These are phyloP conservation scores for Phenacoccus solenopsis DNA, from an alignment of 1,140 invertebrate species.

Conservation along the genomic window DNA sequence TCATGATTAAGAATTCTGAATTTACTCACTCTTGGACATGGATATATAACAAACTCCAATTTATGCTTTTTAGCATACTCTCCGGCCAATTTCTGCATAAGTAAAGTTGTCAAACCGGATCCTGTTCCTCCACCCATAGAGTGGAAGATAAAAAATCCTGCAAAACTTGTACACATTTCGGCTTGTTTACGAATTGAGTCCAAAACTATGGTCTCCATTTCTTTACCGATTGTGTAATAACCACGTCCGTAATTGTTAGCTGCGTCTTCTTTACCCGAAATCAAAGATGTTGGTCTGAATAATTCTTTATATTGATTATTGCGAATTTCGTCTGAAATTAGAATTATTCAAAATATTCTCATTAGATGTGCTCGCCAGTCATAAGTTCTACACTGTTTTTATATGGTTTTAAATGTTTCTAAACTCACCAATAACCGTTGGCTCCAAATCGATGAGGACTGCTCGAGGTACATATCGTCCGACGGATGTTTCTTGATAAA, in stretches of 20 bases:
- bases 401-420: not conserved
- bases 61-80: conserved; percentile 58
- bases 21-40: conserved; percentile 13
- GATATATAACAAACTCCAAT: conserved; percentile 21
- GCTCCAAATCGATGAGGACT: conserved; percentile 72
- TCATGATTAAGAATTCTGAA: conserved; percentile 6
- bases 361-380: too few relatives aligned
- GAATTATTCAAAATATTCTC: conserved; percentile 29
- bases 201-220: conserved; percentile 25
- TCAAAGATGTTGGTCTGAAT: conserved; percentile 63
- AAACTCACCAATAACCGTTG: conserved; percentile 46
- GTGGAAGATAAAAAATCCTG: conserved; percentile 58
- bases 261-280: conserved; percentile 75
- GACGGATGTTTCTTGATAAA: conserved; percentile 51
- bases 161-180: conserved; percentile 40
- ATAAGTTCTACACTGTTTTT: too few relatives aligned
- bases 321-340: conserved; percentile 45
- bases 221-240: conserved; percentile 39
- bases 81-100: conserved; percentile 61
- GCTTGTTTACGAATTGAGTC: conserved; percentile 33
- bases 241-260: conserved; percentile 78
- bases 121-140: conserved; percentile 71
- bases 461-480: conserved; percentile 60
- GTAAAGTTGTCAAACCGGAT: conserved; percentile 63
- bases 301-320: conserved; percentile 57